A percentile compares a stretch with the other conserved stretches of the same genome.
Conservation (phyloP, 2,113 vertebrate species). For the Phoxinus phoxinus region DNA sequence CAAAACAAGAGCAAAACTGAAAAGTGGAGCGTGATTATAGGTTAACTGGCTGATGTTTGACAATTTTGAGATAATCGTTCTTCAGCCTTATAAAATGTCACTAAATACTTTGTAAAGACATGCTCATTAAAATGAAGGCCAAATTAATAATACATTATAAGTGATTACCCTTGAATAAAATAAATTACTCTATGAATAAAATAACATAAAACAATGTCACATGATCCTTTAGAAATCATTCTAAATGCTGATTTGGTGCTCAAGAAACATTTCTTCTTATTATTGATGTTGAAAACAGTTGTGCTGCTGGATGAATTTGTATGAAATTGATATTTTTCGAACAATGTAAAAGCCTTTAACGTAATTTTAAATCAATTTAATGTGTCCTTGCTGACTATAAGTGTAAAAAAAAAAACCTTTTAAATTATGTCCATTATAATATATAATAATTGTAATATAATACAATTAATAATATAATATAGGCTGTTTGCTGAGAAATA, state of each 20-base stretch:
- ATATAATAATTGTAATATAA: not conserved
- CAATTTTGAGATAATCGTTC: not conserved
- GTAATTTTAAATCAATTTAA: not conserved
- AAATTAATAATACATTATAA: not conserved
- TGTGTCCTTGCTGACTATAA: not conserved
- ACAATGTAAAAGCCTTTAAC: not conserved
- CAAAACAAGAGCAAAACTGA: constrained; percentile 23
- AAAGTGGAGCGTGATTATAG: constrained; percentile 14
- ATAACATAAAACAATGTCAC: too few species aligned
- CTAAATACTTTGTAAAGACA: not conserved
- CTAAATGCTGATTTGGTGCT: not conserved
- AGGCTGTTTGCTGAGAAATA: not conserved
- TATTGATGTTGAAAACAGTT: not conserved
- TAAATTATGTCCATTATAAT: too few species aligned
- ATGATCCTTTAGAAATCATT: too few species aligned
- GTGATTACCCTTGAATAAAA: not conserved
- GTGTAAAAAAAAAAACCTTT: too few species aligned
- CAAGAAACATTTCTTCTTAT: not conserved
- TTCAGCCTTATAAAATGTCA: not conserved
- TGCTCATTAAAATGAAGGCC: not conserved
- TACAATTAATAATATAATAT: not conserved
- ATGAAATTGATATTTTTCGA: not conserved
- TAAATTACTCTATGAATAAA: too few species aligned
- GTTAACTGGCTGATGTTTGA: not conserved
- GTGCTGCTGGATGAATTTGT: not conserved